Conservation (phyloP, 2,888 invertebrate species). For the Plemyria rubiginata region DNA sequence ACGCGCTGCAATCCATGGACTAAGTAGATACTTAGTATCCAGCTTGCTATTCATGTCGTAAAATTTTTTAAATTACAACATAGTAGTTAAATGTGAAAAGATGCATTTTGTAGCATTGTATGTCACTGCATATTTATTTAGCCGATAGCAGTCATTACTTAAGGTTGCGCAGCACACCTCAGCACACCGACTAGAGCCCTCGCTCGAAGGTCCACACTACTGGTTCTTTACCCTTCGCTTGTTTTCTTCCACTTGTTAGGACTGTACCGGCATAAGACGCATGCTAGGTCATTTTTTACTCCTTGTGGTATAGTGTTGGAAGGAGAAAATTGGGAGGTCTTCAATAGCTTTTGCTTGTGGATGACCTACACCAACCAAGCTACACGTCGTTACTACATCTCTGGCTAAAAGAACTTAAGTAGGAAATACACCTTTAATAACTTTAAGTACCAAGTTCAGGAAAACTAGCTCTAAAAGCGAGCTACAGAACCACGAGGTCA, state of each 20-base stretch:
- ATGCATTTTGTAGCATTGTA: slow-evolving; percentile 20
- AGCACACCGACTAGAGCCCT: no score
- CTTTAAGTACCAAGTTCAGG: slow-evolving; percentile 18
- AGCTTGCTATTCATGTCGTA: slow-evolving; percentile 1
- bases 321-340: no score
- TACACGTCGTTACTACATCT: slow-evolving; percentile 16
- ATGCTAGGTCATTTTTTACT: no score
- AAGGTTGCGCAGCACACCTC: no score
- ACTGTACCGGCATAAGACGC: no score
- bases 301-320: no score
- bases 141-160: slow-evolving; percentile 25
- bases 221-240: no score
- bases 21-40: not conserved
- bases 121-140: slow-evolving; percentile 24
- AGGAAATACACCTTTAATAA: slow-evolving; percentile 8
- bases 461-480: slow-evolving; percentile 48
- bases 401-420: slow-evolving; percentile 22
- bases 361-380: slow-evolving; percentile 19
- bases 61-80: slow-evolving; percentile 13
- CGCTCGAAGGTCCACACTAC: no score
- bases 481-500: slow-evolving; percentile 48
- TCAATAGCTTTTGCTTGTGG: slow-evolving; percentile 15
- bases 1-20: not conserved
- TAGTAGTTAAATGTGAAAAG: slow-evolving; percentile 7
- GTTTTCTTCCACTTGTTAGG: no score